Percentiles rank a stretch among this genome's conserved stretches.
phyloP scores from a whole-genome alignment of 2,113 vertebrate species.

The Sander lucioperca region DNA sequence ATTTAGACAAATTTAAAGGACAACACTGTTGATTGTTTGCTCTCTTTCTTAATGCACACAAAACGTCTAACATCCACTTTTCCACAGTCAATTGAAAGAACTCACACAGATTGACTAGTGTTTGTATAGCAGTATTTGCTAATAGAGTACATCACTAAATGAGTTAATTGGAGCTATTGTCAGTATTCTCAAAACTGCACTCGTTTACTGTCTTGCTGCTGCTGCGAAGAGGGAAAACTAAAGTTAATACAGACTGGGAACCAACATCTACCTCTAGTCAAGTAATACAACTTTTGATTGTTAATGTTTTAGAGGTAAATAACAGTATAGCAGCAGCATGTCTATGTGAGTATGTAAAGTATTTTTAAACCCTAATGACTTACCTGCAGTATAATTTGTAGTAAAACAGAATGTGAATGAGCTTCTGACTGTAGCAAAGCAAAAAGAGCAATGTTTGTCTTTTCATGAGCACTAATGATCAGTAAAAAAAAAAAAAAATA shows the following conservation, averaged over 20 bases:
- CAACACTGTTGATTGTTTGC: not conserved
- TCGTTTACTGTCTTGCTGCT: not conserved
- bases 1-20: not conserved
- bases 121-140: not conserved
- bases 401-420: not conserved
- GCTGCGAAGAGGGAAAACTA: not conserved
- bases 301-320: not conserved
- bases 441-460: not conserved
- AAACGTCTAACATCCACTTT: not conserved
- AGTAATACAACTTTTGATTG: not conserved
- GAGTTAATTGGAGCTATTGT: not conserved
- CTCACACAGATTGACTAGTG: not conserved
- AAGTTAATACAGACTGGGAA: not conserved
- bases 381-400: not conserved
- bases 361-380: conserved; percentile 3
- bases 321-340: not conserved
- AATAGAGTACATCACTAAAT: not conserved
- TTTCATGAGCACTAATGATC: not conserved
- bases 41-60: not conserved
- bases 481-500: too few species aligned
- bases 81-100: not conserved
- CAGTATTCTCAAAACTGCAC: not conserved
- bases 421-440: not conserved
- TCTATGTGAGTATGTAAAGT: not conserved
- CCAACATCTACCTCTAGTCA: not conserved